Evolutionary conservation across 1,140 invertebrate genomes (phyloP).

Genomic region (Archivesica marissinica): DNA sequence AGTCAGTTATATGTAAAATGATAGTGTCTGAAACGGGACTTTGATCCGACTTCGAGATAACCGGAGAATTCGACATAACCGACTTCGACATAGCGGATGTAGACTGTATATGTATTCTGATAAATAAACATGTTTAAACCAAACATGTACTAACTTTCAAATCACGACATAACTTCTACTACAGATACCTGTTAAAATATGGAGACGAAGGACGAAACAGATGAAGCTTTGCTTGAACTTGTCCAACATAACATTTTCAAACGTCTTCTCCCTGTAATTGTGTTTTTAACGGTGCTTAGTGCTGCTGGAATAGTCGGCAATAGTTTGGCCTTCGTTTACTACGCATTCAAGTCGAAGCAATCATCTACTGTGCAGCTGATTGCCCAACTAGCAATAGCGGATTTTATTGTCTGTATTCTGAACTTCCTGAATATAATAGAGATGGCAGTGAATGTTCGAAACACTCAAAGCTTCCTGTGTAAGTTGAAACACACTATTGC

Average conservation of each 20-base stretch:
- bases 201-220: too few relatives aligned
- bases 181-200: too few relatives aligned
- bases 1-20: too few relatives aligned
- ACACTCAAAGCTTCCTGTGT: not conserved
- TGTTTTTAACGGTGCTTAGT: not conserved
- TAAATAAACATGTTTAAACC: too few relatives aligned
- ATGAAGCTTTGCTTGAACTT: not conserved
- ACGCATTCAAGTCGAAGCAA: conserved; percentile 4
- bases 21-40: too few relatives aligned
- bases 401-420: conserved; percentile 7
- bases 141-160: too few relatives aligned
- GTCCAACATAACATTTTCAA: not conserved
- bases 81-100: too few relatives aligned
- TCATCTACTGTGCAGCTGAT: not conserved
- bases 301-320: conserved; percentile 6
- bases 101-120: too few relatives aligned
- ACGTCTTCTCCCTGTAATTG: not conserved
- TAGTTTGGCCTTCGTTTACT: conserved; percentile 4
- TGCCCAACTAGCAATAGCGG: conserved; percentile 1
- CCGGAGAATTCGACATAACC: too few relatives aligned
- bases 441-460: conserved; percentile 15
- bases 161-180: too few relatives aligned
- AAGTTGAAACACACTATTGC: conserved; percentile 20
- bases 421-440: conserved; percentile 21
- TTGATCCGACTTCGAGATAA: too few relatives aligned